phyloP scores from a whole-genome alignment of 2,113 vertebrate genomes.

The Lutjanus erythropterus region DNA sequence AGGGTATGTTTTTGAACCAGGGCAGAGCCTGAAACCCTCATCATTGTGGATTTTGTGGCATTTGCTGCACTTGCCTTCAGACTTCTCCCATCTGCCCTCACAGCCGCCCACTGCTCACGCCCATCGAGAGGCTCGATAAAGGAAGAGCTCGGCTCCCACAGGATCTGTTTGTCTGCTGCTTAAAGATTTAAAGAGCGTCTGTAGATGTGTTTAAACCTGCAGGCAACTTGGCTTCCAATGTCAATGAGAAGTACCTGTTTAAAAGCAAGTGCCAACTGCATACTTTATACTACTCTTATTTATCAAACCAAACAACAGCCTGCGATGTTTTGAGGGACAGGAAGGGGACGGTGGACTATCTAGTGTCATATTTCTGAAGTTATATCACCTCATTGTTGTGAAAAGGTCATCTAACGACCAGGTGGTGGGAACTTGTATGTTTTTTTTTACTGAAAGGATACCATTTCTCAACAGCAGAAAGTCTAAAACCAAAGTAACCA shows the following conservation, averaged over 20 bases:
- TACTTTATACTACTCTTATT: background rate
- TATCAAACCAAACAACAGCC: background rate
- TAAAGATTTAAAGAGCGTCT: background rate
- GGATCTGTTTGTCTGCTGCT: conserved; percentile 24
- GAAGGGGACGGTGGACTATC: background rate
- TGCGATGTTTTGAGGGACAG: too few species aligned
- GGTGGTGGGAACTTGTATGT: too few species aligned
- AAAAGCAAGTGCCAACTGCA: background rate
- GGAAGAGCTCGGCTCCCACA: background rate
- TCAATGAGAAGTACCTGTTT: background rate
- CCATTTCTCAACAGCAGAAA: too few species aligned
- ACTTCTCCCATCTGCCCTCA: conserved; percentile 11
- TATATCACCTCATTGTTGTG: too few species aligned
- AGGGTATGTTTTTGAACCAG: conserved; percentile 23
- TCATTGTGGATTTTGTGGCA: conserved; percentile 48
- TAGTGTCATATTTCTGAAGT: too few species aligned
- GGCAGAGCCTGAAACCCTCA: conserved; percentile 30
- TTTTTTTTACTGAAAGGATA: too few species aligned
- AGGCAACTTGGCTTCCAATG: background rate
- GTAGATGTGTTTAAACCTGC: background rate
- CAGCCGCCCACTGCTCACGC: background rate
- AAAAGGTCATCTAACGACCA: too few species aligned
- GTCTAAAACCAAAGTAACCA: too few species aligned
- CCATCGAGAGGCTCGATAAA: conserved; percentile 6
- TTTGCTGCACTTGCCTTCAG: conserved; percentile 55